phyloP scores from a whole-genome alignment of 1,140 invertebrate species.

The Solen grandis region DNA sequence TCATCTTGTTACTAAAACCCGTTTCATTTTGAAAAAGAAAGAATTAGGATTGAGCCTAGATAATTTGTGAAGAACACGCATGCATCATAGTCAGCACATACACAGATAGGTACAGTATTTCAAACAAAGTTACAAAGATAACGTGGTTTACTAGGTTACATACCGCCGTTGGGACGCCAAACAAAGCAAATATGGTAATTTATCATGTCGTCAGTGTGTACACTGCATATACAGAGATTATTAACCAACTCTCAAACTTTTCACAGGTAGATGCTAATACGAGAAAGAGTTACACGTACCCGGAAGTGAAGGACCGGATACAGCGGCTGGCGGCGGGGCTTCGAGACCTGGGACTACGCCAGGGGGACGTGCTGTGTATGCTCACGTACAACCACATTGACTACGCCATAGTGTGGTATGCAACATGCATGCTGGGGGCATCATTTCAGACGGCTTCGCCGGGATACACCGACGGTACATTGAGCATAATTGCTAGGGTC shows the following conservation, averaged over 20 bases:
- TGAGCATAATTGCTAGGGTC: background rate
- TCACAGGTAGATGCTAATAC: constrained; percentile 28
- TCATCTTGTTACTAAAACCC: no score
- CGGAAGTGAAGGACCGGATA: constrained; percentile 7
- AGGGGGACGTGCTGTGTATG: constrained; percentile 38
- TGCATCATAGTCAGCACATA: background rate
- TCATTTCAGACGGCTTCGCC: constrained; percentile 29
- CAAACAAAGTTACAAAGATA: background rate
- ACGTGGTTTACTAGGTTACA: background rate
- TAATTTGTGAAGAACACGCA: no score
- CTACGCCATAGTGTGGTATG: constrained; percentile 28
- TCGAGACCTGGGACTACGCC: background rate
- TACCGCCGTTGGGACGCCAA: background rate
- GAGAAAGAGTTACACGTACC: constrained; percentile 6
- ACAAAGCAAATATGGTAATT: background rate
- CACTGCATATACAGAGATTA: background rate
- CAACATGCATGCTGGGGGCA: background rate
- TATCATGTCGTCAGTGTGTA: background rate
- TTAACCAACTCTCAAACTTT: background rate
- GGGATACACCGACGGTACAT: constrained; percentile 33
- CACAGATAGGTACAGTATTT: background rate
- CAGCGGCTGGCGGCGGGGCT: constrained; percentile 11
- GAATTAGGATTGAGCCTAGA: no score
- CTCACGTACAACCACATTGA: constrained; percentile 24
- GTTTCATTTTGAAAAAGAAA: no score